Evolutionary conservation across 1,140 invertebrate genomes (phyloP), one percentile per base, ranked within the genome.

Genomic region (Teleopsis dalmanni): DNA sequence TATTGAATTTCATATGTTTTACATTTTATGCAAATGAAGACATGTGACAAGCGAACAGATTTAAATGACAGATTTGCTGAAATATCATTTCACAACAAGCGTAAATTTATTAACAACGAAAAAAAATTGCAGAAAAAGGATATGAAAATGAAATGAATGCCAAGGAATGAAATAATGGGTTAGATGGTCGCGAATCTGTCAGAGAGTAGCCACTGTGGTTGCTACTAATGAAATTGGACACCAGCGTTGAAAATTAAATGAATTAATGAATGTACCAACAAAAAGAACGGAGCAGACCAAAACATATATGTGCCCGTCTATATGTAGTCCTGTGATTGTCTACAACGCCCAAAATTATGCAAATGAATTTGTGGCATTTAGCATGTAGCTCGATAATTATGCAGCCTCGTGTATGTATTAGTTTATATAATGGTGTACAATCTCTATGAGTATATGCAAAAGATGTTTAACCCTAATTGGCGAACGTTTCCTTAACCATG

Each of bases 211-310:
- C n/a, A n/a, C n/a, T n/a, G n/a, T n/a, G n/a, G n/a, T n/a, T n/a
- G n/a, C n/a, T n/a, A 16, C 62, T 64, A 65, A 65, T 65, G 62
- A 65, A 65, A 65, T 65, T 65, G 62, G 62, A 65, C 62, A 65
- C 62, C 62, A 58, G 31, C 47, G 51, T 51, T 48, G 34, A 31
- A 38, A 35, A 36, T 38, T 35, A 35, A 36, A 35, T 47, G 36
- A 47, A 47, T 36, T 47, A 36, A 47, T 36, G 45, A 26, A 47
- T 23, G 34, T 35, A n/a, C n/a, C n/a, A n/a, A n/a, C n/a, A n/a
- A n/a, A n/a, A n/a, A n/a, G n/a, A n/a, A n/a, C n/a, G n/a, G n/a
- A n/a, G n/a, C n/a, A n/a, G n/a, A n/a, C n/a, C n/a, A n/a, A n/a
- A n/a, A n/a, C n/a, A n/a, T n/a, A n/a, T n/a, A n/a, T n/a, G n/a